A percentile compares a stretch with the other conserved stretches of the same genome.
phyloP scores from a whole-genome alignment of 1,140 invertebrate genomes.

The Drosophila sulfurigaster region DNA sequence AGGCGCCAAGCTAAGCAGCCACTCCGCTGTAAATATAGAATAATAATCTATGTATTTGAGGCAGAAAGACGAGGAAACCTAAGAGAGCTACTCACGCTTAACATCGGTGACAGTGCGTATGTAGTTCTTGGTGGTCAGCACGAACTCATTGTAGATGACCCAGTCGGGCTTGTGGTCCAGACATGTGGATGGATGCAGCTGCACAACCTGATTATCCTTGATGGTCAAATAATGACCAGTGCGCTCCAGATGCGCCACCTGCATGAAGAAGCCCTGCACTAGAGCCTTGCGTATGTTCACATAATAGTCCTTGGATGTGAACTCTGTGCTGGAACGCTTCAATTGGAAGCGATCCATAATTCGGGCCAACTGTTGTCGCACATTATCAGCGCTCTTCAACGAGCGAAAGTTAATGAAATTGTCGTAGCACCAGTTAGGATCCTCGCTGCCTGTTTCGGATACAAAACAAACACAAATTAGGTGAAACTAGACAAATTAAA shows the following conservation, averaged over 20 bases:
- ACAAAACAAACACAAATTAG: conserved; percentile 8
- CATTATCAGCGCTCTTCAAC: conserved; percentile 93
- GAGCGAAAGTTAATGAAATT: conserved; percentile 99
- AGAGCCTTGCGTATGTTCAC: conserved; percentile 99
- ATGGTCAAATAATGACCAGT: conserved; percentile 99
- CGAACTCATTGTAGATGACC: conserved; percentile 99
- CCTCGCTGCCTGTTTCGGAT: conserved; percentile 86
- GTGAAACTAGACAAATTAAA: too few species aligned
- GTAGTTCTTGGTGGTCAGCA: conserved; percentile 99
- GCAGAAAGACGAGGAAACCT: too few species aligned
- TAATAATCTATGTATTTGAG: neutral
- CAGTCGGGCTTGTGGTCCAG: conserved; percentile 99
- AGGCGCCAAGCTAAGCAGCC: conserved; percentile 97
- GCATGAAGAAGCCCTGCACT: conserved; percentile 99
- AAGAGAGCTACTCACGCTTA: conserved; percentile 91
- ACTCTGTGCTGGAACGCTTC: conserved; percentile 98
- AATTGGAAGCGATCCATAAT: conserved; percentile 95
- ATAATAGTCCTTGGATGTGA: conserved; percentile 99
- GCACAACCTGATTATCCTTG: conserved; percentile 99
- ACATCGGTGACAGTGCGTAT: conserved; percentile 99
- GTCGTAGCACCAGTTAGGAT: conserved; percentile 97
- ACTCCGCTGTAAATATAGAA: conserved; percentile 89
- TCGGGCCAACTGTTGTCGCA: conserved; percentile 88
- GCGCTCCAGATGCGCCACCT: conserved; percentile 98
- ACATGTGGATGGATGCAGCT: conserved; percentile 99